Base-by-base conservation (phyloP, 2,113 vertebrate genomes). In the Recurvirostra avosetta region DNA sequence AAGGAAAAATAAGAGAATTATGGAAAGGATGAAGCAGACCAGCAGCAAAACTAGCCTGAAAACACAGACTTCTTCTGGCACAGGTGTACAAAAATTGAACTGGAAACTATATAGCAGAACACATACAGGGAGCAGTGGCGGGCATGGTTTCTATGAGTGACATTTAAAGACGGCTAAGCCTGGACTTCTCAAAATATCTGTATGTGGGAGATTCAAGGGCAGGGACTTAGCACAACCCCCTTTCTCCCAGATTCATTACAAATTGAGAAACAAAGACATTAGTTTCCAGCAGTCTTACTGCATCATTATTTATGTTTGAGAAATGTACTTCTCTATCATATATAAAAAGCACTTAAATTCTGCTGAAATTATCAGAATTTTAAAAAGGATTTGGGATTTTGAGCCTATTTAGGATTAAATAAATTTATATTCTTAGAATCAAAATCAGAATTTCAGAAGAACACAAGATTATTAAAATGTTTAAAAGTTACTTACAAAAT, bases 101-200 rank as follows among this genome's bases (percentile, higher is more conserved):
- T 20, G 36, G 56, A 67, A 66, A 74, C 34, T 15, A 30, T 3
- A 34, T 23, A 66, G 52, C 56, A 45, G 32, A 65, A 77, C 63
- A 40, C 5, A 14, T 1, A 22, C 0, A 0, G 15, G 36, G 23
- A 63, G 41, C 29, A 50, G 47, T 6, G 13, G 40, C 78, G 18
- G 14, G 21, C 66, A 62, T 4, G 12, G 66, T 32, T 67, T 25
- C 40, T 32, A 8, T 6, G 32, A 72, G 17, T 11, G 19, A 43
- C 29, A 27, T 38, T 47, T 41, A 41, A 58, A 36, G 41, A 47
- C 2, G 3, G 43, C 29, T 45, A n/a, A 73, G 11, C 25, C 29
- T 29, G 25, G 53, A 38, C 30, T 87, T 63, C 3, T 78, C 41
- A 62, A 63, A 68, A 34, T n/a, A 67, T 17, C 58, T 22, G 47